Base-by-base conservation (phyloP, 1,140 invertebrate species). In the Acromyrmex heyeri region DNA sequence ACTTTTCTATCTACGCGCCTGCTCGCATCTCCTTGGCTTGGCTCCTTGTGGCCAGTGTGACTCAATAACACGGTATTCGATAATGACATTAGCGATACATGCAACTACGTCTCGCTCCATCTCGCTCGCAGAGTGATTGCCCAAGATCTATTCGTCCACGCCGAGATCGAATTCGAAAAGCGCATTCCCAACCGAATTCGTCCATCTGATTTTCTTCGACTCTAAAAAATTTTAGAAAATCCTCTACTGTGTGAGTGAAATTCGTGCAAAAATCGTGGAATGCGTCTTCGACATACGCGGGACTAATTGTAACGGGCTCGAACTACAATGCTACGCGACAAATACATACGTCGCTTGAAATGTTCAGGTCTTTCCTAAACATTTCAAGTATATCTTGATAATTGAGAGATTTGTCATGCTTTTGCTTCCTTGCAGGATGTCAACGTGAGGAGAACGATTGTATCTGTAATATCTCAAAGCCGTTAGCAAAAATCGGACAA, bases 11-110 rank as follows among this genome's bases (percentile, higher is more conserved):
- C 38, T 44, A 44, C 38, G 38, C 38, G 59, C 30, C 34, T 59
- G 55, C n/a, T 44, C 48, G 34, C n/a, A 34, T 48, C 53, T 73
- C 18, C 12, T 44, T 44, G 38, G 38, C 8, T 44, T 44, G 38
- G 10, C 8, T 10, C 8, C 1, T 44, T 50, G 53, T 53, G 82
- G 16, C 21, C 67, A 61, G 69, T 38, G 86, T 88, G 91, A 92
- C 79, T 91, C 89, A 86, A 86, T 92, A 88, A 53, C 59, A 85
- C 79, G 73, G 86, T 91, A 44, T 44, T 44, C 38, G 38, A 10
- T 44, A 88, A 92, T 93, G 92, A 93, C 92, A 91, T 92, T 92
- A 91, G 87, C 89, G 87, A 91, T 89, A 89, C 89, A 90, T 86
- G 86, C 90, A 62, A 85, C 75, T 78, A 75, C 85, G 82, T 92